Base-by-base conservation (phyloP, 2,888 invertebrate species). In the Helleia helle region DNA sequence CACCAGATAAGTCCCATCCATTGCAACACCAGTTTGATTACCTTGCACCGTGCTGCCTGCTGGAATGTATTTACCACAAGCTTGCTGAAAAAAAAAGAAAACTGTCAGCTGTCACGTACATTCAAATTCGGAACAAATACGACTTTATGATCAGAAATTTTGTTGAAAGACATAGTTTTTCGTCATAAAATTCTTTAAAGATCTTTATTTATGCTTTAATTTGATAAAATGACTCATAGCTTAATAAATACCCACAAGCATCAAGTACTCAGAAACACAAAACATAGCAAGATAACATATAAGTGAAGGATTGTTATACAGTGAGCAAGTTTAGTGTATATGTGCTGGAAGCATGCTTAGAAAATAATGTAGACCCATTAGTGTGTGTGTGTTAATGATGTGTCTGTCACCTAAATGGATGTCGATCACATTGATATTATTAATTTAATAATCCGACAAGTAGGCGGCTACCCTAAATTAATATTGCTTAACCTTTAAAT, bases 61-160 rank as follows among this genome's bases (percentile, higher is more conserved):
- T 59, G 93, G 93, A 88, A 93, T 93, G 87, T 93, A 93, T 84
- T 93, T 93, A 65, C 92, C 93, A 77, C 93, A 93, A 56, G 93
- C 92, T 89, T 93, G 90, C 88, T 91, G 88, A 66, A 83, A 85
- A 55, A 49, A 51, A 43, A 50, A 49, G 42, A 41, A 27, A 11
- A 7, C 4, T 6, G 6, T 24, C 6, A 12, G 18, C 5, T 39
- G 8, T 12, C 15, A 14, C 4, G 8, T 0, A 3, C 5, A 4
- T 24, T 24, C 5, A 27, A 17, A 27, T 14, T 27, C 4, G 1
- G 3, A 6, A 13, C 1, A 15, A 11, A 3, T 12, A n/a, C 11
- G 28, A 38, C 9, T 27, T 38, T 4, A 27, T 14, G n/a, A 27
- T n/a, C n/a, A n/a, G n/a, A n/a, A n/a, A n/a, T n/a, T n/a, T n/a